Percentiles rank a stretch among this genome's conserved stretches.
Evolutionary conservation across 2,113 vertebrate species (phyloP).

Genomic region (Pluvialis apricaria): DNA sequence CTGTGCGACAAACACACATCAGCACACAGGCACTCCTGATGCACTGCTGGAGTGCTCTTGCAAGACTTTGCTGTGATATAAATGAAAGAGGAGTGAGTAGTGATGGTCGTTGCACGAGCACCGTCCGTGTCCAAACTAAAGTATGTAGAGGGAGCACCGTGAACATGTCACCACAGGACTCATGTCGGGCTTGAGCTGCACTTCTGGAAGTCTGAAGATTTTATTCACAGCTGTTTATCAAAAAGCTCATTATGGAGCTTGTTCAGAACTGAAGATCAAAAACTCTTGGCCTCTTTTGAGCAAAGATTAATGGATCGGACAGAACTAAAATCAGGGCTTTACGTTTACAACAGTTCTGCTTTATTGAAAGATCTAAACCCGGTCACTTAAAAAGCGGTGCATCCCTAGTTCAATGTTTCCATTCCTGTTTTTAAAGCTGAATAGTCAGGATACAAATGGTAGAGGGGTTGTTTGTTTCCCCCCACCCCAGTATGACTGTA

Average conservation of each 20-base stretch:
- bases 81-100: background rate
- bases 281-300: background rate
- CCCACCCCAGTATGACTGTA: background rate
- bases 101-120: background rate
- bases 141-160: accelerated
- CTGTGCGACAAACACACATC: accelerated
- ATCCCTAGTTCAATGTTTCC: background rate
- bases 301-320: background rate
- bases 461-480: background rate
- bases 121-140: background rate
- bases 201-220: background rate
- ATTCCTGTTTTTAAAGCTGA: background rate
- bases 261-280: background rate
- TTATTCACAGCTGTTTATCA: background rate
- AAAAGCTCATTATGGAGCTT: background rate
- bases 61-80: background rate
- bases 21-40: background rate
- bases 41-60: accelerated
- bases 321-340: background rate
- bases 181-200: background rate
- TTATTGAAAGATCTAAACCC: background rate
- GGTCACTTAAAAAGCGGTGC: background rate
- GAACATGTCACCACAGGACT: background rate
- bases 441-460: background rate
- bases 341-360: background rate